phyloP scores from a whole-genome alignment of 2,113 vertebrate genomes.

The Chrysochloris asiatica region DNA sequence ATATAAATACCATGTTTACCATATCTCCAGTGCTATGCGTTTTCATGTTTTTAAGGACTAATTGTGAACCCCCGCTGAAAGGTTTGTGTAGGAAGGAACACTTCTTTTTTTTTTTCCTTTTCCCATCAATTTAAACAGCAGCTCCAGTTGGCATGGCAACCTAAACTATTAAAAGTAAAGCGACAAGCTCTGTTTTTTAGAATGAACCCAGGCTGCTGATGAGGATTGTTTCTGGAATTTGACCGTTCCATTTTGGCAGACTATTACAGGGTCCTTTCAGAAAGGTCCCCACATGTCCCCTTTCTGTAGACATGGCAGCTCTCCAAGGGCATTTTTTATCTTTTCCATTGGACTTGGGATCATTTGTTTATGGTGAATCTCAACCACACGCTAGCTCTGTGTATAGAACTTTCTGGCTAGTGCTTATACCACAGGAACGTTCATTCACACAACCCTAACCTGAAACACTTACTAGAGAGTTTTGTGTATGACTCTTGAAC shows the following conservation, averaged over 20 bases:
- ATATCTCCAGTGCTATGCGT: background rate
- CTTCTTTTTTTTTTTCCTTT: conserved; percentile 27
- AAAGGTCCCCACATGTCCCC: background rate
- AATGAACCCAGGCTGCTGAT: conserved; percentile 67
- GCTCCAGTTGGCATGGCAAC: conserved; percentile 77
- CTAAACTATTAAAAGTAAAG: conserved; percentile 72
- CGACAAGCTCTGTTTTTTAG: conserved; percentile 64
- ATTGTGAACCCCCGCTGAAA: conserved; percentile 66
- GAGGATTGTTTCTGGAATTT: conserved; percentile 52
- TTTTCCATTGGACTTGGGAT: background rate
- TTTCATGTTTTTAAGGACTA: conserved; percentile 57
- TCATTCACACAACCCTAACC: background rate
- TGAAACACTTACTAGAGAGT: background rate
- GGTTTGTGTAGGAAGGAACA: conserved; percentile 71
- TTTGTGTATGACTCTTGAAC: background rate
- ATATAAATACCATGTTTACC: background rate
- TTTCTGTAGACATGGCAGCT: background rate
- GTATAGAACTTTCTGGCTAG: conserved; percentile 21
- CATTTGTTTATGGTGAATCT: conserved; percentile 42
- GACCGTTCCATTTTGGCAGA: conserved; percentile 29
- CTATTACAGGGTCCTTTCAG: conserved; percentile 14
- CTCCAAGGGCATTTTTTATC: conserved; percentile 55
- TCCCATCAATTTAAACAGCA: conserved; percentile 59
- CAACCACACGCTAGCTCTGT: background rate
- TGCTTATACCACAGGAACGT: background rate